Evolutionary conservation across 2,888 invertebrate genomes (phyloP), one percentile per base, ranked within the genome.

Genomic region (Elgonia sp.): DNA sequence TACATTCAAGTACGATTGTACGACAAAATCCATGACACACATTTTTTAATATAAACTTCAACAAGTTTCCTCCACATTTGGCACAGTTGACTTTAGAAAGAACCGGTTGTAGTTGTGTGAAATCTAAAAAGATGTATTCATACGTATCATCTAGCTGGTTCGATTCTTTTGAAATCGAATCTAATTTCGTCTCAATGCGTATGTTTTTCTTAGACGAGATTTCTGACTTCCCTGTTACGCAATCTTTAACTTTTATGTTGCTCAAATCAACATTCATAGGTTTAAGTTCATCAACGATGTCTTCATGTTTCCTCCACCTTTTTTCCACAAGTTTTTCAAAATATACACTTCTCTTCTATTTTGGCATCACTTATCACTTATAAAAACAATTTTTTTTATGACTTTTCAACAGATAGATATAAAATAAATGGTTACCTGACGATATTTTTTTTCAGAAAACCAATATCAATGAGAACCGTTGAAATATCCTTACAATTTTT

Each of bases 41-140:
- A 67, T 87, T 21, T 18, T 21, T 55, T 18, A 87, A n/a, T 16
- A 6, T 5, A 75, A 73, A 73, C 18, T 79, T 67, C 75, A 87
- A 69, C 12, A 60, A 79, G 8, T 53, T 73, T 50, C 65, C 72
- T 20, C 46, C 60, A 70, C 83, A 87, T 10, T 84, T 79, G 6
- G 55, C 55, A 10, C 86, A 86, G 5, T 55, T 81, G 5, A 76
- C 62, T 18, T 86, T 76, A 6, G 20, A 21, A 6, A 82, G 40
- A 9, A 86, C 18, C 16, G 69, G 37, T 12, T n/a, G 20, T 18
- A 76, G 16, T 18, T 75, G 76, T 18, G 69, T 37, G 18, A 81
- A 55, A 69, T 75, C 81, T 9, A 81, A 12, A 42, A 67, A 70
- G 18, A 82, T 46, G 16, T 82, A 86, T 75, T 80, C 50, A 18